Evolutionary conservation across 2,888 invertebrate species (phyloP).

Genomic region (Hypomecis punctinalis): DNA sequence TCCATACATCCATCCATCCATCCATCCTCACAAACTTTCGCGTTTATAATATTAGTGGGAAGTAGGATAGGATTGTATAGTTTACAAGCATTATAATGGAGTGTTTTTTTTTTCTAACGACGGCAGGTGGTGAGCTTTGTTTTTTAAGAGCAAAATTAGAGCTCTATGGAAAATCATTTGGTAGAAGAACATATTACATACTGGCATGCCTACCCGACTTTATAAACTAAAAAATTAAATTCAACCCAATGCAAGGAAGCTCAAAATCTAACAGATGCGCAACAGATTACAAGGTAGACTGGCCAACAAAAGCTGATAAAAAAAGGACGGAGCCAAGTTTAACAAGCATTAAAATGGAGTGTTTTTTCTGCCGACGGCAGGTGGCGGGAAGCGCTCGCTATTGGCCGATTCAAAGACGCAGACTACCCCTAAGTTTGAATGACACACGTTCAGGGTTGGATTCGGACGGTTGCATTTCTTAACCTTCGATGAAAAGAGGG

Average conservation of each 20-base stretch:
- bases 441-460: conserved; percentile 35
- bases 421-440: conserved; percentile 55
- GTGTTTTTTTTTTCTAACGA: too few species aligned
- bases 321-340: conserved; percentile 41
- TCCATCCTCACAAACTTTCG: too few species aligned
- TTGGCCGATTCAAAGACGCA: conserved; percentile 54
- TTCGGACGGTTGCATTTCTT: neutral
- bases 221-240: neutral
- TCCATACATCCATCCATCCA: too few species aligned
- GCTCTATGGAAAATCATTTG: too few species aligned
- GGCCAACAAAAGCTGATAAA: conserved; percentile 42
- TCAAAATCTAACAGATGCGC: conserved; percentile 42
- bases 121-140: too few species aligned
- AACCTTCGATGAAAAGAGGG: too few species aligned
- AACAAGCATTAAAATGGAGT: conserved; percentile 42
- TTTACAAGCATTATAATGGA: too few species aligned
- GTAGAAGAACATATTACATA: too few species aligned
- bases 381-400: conserved; percentile 46
- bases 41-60: too few species aligned
- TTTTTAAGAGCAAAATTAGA: too few species aligned
- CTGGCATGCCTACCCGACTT: too few species aligned
- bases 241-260: conserved; percentile 6
- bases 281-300: conserved; percentile 42
- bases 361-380: conserved; percentile 48
- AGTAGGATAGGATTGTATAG: too few species aligned